phyloP scores from a whole-genome alignment of 2,888 invertebrate species.

The Ennomos quercinarius region DNA sequence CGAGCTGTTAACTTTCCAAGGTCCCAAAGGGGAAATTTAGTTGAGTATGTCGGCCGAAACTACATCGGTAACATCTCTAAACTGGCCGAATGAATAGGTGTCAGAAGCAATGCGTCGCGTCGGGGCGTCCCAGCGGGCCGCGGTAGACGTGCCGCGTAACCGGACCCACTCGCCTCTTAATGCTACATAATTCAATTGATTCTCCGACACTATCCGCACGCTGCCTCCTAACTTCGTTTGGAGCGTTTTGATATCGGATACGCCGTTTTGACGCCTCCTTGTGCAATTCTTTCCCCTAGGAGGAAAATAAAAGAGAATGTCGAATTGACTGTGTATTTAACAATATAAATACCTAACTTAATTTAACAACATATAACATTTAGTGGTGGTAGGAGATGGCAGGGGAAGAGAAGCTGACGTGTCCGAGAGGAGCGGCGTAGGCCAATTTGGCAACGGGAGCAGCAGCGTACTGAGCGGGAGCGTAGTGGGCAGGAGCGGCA shows the following conservation, averaged over 20 bases:
- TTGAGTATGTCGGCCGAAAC: conserved; percentile 44
- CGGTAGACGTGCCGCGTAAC: conserved; percentile 76
- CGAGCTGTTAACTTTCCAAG: conserved; percentile 33
- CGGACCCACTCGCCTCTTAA: conserved; percentile 79
- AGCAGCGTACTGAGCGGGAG: conserved; percentile 37
- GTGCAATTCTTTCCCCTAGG: conserved; percentile 66
- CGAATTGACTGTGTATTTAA: conserved; percentile 60
- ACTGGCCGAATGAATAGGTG: conserved; percentile 78
- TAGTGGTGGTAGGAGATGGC: conserved; percentile 75
- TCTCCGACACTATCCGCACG: conserved; percentile 83
- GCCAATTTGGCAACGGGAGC: conserved; percentile 45
- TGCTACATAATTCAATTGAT: conserved; percentile 84
- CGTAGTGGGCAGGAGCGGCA: conserved; percentile 47
- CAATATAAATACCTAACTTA: conserved; percentile 68
- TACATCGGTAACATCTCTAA: conserved; percentile 54
- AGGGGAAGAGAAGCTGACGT: conserved; percentile 70
- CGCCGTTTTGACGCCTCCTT: conserved; percentile 78
- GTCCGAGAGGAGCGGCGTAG: conserved; percentile 53
- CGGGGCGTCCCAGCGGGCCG: conserved; percentile 55
- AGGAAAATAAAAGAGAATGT: conserved; percentile 58
- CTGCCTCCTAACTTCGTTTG: conserved; percentile 82
- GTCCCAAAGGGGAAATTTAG: conserved; percentile 43
- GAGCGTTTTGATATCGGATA: conserved; percentile 84
- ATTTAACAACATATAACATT: conserved; percentile 47
- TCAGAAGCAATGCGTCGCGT: conserved; percentile 81